Conservation (phyloP, 2,797 vertebrate species). For the Dallia pectoralis region DNA sequence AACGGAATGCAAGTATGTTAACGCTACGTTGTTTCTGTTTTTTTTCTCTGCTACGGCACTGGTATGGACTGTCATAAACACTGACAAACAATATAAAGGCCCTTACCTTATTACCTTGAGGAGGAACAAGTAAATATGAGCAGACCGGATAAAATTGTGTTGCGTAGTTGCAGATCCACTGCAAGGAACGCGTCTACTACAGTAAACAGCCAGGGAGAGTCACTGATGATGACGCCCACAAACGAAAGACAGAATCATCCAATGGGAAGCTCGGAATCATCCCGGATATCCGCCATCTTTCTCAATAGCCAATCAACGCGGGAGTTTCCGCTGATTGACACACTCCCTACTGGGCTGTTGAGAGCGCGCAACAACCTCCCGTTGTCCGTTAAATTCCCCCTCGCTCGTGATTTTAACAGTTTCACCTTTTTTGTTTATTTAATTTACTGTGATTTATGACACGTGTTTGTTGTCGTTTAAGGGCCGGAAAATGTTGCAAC, state of each 20-base stretch:
- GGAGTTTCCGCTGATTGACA: neutral
- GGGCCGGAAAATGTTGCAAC: neutral
- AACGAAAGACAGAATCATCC: constrained; percentile 26
- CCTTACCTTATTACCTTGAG: neutral
- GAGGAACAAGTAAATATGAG: neutral
- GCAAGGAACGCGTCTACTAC: neutral
- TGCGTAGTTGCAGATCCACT: no score
- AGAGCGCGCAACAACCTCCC: neutral
- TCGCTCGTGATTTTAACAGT: neutral
- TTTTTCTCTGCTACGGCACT: neutral
- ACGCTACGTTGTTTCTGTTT: neutral
- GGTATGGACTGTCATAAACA: neutral
- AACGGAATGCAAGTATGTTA: neutral
- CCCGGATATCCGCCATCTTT: neutral
- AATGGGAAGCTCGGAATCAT: constrained; percentile 14
- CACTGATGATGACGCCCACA: neutral
- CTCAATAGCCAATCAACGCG: constrained; percentile 51
- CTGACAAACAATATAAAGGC: neutral
- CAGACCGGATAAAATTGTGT: neutral
- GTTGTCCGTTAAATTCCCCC: neutral
- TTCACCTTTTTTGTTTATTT: no score
- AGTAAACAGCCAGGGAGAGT: neutral
- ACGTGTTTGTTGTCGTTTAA: neutral
- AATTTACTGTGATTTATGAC: neutral
- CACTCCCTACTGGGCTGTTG: constrained; percentile 37